phyloP scores from a whole-genome alignment of 1,140 invertebrate genomes.

The Drosophila seguyi region DNA sequence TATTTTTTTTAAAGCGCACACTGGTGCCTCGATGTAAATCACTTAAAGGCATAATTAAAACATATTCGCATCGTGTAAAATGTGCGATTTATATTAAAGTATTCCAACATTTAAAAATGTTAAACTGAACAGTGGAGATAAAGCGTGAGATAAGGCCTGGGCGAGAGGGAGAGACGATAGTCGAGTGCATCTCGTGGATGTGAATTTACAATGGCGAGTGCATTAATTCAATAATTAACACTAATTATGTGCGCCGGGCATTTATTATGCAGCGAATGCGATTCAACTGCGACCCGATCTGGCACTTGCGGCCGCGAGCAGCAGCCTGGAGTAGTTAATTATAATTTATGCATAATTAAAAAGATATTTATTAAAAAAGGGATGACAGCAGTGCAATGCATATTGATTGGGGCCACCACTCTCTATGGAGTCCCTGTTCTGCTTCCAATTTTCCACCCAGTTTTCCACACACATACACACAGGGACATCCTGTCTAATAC shows the following conservation, averaged over 20 bases:
- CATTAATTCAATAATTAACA: constrained; percentile 79
- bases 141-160: background rate
- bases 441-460: background rate
- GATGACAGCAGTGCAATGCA: constrained; percentile 38
- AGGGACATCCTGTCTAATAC: constrained; percentile 48
- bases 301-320: constrained; percentile 25
- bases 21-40: constrained; percentile 51
- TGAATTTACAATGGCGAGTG: constrained; percentile 69
- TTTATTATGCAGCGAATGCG: constrained; percentile 53
- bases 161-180: background rate
- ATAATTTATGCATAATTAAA: constrained; percentile 72
- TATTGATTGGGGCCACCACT: constrained; percentile 33
- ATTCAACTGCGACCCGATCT: constrained; percentile 24
- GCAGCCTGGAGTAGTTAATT: constrained; percentile 51
- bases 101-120: constrained; percentile 21
- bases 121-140: background rate
- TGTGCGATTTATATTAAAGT: constrained; percentile 45
- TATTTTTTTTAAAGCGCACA: constrained; percentile 29
- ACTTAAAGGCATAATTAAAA: constrained; percentile 75
- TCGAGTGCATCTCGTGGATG: constrained; percentile 31
- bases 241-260: constrained; percentile 69
- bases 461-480: constrained; percentile 1
- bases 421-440: background rate
- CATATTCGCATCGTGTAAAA: constrained; percentile 57
- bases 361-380: constrained; percentile 63